Conservation (phyloP, 2,888 invertebrate genomes). For the Meteorus colon region DNA sequence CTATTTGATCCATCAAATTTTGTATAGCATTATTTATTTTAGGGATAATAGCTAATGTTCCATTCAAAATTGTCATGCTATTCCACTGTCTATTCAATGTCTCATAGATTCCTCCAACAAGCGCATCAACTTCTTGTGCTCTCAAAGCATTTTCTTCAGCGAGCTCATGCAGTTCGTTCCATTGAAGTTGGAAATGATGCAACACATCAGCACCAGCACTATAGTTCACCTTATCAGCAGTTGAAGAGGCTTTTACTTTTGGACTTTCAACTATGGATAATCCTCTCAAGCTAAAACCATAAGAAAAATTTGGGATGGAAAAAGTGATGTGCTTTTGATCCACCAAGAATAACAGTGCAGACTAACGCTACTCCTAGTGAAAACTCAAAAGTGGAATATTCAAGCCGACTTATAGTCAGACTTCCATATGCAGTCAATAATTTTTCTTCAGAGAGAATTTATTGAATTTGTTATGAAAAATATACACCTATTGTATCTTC, state of each 20-base stretch:
- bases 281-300: slow-evolving; percentile 65
- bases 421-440: too few species aligned
- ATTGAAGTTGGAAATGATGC: slow-evolving; percentile 82
- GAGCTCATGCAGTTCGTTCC: slow-evolving; percentile 81
- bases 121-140: slow-evolving; percentile 77
- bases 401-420: too few species aligned
- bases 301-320: slow-evolving; percentile 31
- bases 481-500: too few species aligned
- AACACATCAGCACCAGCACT: slow-evolving; percentile 82
- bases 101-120: slow-evolving; percentile 66
- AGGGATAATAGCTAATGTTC: slow-evolving; percentile 72
- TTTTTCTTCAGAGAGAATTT: too few species aligned
- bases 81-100: slow-evolving; percentile 73
- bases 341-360: too few species aligned
- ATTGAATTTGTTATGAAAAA: too few species aligned
- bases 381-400: too few species aligned
- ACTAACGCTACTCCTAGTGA: too few species aligned
- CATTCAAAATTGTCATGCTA: slow-evolving; percentile 69
- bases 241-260: slow-evolving; percentile 57
- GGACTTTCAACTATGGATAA: slow-evolving; percentile 61
- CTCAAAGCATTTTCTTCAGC: slow-evolving; percentile 79
- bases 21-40: slow-evolving; percentile 73
- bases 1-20: slow-evolving; percentile 74
- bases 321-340: too few species aligned
- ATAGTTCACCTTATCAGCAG: slow-evolving; percentile 71